Base-by-base conservation (phyloP, 1,140 invertebrate genomes). In the Drosophila sp. region DNA sequence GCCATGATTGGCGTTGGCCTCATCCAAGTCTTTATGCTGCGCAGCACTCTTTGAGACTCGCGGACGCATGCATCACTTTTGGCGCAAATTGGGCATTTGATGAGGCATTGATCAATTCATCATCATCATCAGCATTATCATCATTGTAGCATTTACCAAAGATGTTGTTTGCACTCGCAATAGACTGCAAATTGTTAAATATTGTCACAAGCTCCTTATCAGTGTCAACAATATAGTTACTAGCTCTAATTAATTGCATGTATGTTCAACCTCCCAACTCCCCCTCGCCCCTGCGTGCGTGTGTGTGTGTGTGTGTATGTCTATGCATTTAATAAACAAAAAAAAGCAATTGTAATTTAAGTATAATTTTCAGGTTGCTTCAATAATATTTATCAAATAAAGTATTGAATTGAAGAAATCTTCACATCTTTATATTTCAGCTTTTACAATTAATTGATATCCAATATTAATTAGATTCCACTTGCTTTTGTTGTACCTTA, bases 1-100 rank as follows among this genome's bases (percentile, higher is more conserved):
- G 87, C 96, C 7, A 96, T 97, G 95, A 59, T 96, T 7, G 67
- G 93, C 8, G 95, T 97, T 5, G 95, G 95, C 0, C 76, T 94
- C 18, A 89, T 95, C 4, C 95, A 96, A 91, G 94, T 95, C 2
- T 73, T 95, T 5, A 93, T 96, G 92, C 92, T 96, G 46, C 92
- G 94, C 66, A 95, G 94, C 91, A 92, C n/a, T 96, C 21, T 96
- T 96, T 89, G 94, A 95, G 84, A 94, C 95, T 18, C 93, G 93
- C 45, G 95, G 94, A 18, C 92, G 92, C 32, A 91, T 94, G 41
- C 92, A 93, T 78, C 89, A 91, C 56, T 76, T 94, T 7, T 94
- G 94, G 93, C 92, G 93, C 72, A 92, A 92, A 67, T 27, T 92
- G 67, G 78, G 80, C 58, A 75, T 91, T 69, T 91, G 90, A 91